Percentiles rank a stretch among this genome's conserved stretches.
Evolutionary conservation across 2,797 vertebrate species (phyloP).

Genomic region (Mormyrus proboscirostris): DNA sequence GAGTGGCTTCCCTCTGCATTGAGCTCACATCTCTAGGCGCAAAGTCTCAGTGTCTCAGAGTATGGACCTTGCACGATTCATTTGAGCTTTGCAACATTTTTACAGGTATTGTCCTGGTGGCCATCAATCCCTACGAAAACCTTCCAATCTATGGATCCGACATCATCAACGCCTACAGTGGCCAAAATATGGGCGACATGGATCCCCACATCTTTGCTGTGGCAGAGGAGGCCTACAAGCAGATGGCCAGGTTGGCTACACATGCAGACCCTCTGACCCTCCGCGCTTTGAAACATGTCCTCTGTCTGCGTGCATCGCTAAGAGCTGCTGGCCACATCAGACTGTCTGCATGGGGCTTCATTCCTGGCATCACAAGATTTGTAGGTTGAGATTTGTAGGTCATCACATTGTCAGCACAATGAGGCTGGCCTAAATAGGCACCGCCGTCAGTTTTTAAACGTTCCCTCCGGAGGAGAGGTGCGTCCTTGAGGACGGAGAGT

Average conservation of each 20-base stretch:
- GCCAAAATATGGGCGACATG: constrained; percentile 97
- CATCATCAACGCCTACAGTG: constrained; percentile 92
- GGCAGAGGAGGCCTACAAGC: constrained; percentile 91
- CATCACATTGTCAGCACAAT: neutral
- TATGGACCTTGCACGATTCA: neutral
- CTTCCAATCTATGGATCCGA: constrained; percentile 90
- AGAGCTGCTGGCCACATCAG: neutral
- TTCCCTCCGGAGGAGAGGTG: neutral
- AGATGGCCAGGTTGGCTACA: constrained; percentile 86
- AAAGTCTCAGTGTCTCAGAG: neutral
- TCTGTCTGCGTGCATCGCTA: neutral
- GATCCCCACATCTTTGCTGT: constrained; percentile 98
- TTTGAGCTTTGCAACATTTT: neutral
- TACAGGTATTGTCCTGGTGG: constrained; percentile 89
- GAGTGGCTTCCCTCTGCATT: constrained; percentile 23
- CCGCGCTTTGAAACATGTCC: neutral
- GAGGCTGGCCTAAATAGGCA: neutral
- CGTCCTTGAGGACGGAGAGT: neutral
- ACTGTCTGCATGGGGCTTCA: neutral
- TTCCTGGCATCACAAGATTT: neutral
- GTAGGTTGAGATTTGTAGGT: constrained; percentile 15
- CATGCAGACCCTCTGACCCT: neutral
- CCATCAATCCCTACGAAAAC: constrained; percentile 93
- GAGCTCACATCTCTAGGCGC: neutral
- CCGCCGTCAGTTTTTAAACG: constrained; percentile 5